Percentiles rank a stretch among this genome's conserved stretches.
Evolutionary conservation across 2,113 vertebrate genomes (phyloP).

Genomic region (Parotia lawesii): DNA sequence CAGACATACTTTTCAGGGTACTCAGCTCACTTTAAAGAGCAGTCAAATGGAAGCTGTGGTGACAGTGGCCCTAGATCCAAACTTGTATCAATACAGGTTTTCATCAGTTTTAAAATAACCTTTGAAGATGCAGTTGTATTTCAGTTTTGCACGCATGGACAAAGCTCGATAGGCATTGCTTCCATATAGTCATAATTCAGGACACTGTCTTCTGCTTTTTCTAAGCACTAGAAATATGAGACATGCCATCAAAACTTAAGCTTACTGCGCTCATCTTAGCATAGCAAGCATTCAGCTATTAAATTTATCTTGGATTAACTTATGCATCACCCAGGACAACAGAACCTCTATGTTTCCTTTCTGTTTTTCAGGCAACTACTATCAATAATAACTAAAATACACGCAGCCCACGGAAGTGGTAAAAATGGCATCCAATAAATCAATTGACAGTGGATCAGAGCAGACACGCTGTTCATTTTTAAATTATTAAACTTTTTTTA

Average conservation of each 20-base stretch:
- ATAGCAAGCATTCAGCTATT: not conserved
- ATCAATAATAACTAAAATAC: not conserved
- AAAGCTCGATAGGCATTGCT: not conserved
- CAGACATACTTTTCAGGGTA: not conserved
- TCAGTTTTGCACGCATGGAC: not conserved
- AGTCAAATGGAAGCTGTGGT: not conserved
- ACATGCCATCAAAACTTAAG: not conserved
- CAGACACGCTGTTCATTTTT: not conserved
- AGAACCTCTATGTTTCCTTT: not conserved
- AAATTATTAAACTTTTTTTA: not conserved
- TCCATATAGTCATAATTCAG: not conserved
- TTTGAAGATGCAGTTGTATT: not conserved
- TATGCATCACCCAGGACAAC: not conserved
- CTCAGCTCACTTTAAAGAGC: not conserved
- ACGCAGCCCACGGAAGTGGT: not conserved
- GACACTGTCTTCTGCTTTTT: not conserved
- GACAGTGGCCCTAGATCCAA: not conserved
- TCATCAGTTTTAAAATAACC: not conserved
- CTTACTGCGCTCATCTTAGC: not conserved
- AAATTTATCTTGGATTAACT: not conserved
- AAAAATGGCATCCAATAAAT: not conserved
- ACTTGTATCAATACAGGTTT: not conserved
- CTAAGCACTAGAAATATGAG: not conserved
- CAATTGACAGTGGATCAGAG: not conserved
- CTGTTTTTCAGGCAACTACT: not conserved